phyloP scores from a whole-genome alignment of 1,140 invertebrate species.

The Gyrodactylus bullatarudis region DNA sequence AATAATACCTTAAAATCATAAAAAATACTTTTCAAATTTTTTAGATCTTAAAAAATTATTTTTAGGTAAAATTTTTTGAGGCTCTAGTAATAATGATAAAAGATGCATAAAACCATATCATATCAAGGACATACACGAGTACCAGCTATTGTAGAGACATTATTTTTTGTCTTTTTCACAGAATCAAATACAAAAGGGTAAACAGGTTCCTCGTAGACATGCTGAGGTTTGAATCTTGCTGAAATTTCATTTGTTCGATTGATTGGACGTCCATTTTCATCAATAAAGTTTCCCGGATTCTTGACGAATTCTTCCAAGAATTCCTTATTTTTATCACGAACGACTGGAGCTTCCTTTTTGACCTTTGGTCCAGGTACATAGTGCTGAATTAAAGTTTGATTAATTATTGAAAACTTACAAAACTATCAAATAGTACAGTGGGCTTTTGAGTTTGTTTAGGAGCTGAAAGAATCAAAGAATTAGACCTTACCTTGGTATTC shows the following conservation, averaged over 20 bases:
- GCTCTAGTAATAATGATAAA: no score
- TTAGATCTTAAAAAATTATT: no score
- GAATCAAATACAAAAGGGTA: background rate
- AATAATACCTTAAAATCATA: no score
- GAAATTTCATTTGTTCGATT: background rate
- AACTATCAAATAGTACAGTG: background rate
- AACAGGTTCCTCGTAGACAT: background rate
- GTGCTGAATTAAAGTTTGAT: no score
- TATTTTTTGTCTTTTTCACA: background rate
- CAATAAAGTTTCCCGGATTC: background rate
- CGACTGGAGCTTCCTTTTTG: background rate
- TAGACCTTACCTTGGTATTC: background rate
- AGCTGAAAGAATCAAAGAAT: no score
- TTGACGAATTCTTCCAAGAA: background rate
- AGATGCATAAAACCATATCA: no score
- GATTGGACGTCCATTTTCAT: background rate
- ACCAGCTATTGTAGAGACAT: background rate
- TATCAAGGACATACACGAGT: background rate
- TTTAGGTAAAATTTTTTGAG: no score
- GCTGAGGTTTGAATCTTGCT: background rate
- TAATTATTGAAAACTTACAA: no score
- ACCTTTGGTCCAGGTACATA: background rate
- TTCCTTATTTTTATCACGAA: background rate
- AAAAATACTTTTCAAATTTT: no score
- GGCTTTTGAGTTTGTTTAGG: no score